Evolutionary conservation across 2,888 invertebrate genomes (phyloP).

Genomic region (Perizoma flavofasciatum): DNA sequence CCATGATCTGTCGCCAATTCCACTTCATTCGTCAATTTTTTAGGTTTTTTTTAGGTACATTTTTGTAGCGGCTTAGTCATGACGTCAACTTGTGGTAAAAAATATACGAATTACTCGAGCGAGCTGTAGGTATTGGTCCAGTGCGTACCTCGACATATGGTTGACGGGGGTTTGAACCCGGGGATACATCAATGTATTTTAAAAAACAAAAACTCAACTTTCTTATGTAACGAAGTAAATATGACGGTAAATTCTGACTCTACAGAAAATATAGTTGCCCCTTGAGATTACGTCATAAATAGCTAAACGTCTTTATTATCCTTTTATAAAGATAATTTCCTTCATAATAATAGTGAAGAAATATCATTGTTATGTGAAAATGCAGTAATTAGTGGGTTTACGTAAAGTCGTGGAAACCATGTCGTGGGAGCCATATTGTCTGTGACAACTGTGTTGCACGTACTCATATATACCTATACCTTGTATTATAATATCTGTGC

Average conservation of each 20-base stretch:
- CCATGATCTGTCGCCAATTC: too few species aligned
- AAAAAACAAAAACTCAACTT: too few species aligned
- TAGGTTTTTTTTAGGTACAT: background rate
- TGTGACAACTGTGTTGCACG: conserved; percentile 36
- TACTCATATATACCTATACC: conserved; percentile 48
- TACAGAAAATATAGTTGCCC: background rate
- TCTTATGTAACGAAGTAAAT: too few species aligned
- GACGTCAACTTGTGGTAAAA: too few species aligned
- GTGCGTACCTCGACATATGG: too few species aligned
- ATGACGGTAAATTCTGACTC: too few species aligned
- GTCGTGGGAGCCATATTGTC: conserved; percentile 77
- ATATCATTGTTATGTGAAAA: conserved; percentile 67
- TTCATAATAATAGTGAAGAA: conserved; percentile 54
- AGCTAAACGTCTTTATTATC: conserved; percentile 21
- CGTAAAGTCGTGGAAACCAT: conserved; percentile 78
- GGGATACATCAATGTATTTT: too few species aligned
- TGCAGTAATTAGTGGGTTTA: conserved; percentile 71
- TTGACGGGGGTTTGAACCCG: too few species aligned
- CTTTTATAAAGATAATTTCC: conserved; percentile 32
- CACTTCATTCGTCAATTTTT: too few species aligned
- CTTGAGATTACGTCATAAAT: conserved; percentile 3
- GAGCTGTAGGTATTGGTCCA: too few species aligned
- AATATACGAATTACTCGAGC: too few species aligned
- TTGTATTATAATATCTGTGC: conserved; percentile 31
- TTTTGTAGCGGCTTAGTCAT: too few species aligned